Conservation (phyloP, 2,113 vertebrate species). For the Silurus glanis region DNA sequence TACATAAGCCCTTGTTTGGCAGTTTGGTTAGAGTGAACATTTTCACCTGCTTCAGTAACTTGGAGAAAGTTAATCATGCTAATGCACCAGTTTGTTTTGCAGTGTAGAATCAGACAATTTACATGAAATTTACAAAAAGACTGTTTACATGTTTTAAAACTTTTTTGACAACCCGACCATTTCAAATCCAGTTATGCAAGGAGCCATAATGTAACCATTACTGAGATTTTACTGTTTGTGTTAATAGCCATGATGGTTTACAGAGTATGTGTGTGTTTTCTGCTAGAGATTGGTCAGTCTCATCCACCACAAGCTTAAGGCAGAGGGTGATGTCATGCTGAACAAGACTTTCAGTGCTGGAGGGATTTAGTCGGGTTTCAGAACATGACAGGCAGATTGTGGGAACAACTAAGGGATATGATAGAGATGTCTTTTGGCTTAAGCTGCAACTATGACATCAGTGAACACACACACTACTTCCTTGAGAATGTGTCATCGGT, state of each 20-base stretch:
- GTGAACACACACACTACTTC: constrained; percentile 26
- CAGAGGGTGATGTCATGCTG: constrained; percentile 68
- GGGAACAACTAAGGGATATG: constrained; percentile 73
- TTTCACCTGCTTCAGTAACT: constrained; percentile 21
- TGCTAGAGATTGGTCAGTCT: constrained; percentile 34
- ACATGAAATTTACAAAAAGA: too few species aligned
- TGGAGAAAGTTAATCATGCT: constrained; percentile 12
- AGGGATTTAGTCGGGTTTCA: constrained; percentile 44
- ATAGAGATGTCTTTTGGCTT: constrained; percentile 68
- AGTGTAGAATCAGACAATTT: not conserved
- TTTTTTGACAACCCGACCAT: constrained; percentile 23
- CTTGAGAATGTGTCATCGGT: constrained; percentile 55
- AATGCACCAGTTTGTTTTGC: not conserved
- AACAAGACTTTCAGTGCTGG: constrained; percentile 50
- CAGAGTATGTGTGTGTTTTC: constrained; percentile 18
- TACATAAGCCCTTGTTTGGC: constrained; percentile 19
- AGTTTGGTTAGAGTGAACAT: constrained; percentile 9
- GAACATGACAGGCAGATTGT: constrained; percentile 45
- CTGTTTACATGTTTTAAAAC: not conserved
- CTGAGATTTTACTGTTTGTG: constrained; percentile 31
- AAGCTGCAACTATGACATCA: constrained; percentile 64
- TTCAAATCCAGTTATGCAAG: not conserved
- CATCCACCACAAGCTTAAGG: constrained; percentile 44
- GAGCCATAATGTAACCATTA: constrained; percentile 28
- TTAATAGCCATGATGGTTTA: constrained; percentile 34